Evolutionary conservation across 64 coral and sea anemone genomes (phyloP), one percentile per base, ranked within the genome.

Genomic region (Montipora cactus): DNA sequence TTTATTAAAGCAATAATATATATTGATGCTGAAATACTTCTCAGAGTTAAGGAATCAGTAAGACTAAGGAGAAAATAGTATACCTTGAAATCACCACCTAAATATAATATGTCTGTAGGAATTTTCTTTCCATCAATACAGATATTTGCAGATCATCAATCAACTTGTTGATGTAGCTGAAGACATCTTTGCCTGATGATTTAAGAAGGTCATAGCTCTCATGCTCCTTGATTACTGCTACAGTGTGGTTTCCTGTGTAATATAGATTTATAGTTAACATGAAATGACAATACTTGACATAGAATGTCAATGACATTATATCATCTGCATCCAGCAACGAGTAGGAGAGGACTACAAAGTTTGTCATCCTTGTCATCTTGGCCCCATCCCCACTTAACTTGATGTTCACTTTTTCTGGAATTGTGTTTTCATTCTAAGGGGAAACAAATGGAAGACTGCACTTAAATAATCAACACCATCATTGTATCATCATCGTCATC

Each of bases 221-320:
- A 64, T 64, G 59, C 14, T 15, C 59, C 13, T 64, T 64, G 59
- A 64, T 64, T 4, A 64, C 59, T 14, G 14, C 59, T 14, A 64
- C 59, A 14, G 59, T 15, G 14, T 64, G 10, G 59, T 64, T 64
- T 14, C 59, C 15, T 64, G 59, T 64, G 9, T 55, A 9, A 55
- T 88, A 80, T 21, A 73, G 18, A 19, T 19, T 73, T 21, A 25
- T 73, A 73, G 18, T 7, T 22, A 73, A 20, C 18, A 21, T 10
- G 11, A 73, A 55, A 55, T 55, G 52, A 64, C 14, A 64, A 64
- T 15, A 64, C 10, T 64, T 11, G 0, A n/a, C n/a, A n/a, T n/a
- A n/a, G n/a, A 62, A 77, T 80, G 72, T 80, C 11, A 62, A 90
- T 21, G 88, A 90, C 77, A 90, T 80, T 12, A 71, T 18, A 12